phyloP scores from a whole-genome alignment of 2,113 vertebrate species.

The Grus americana region DNA sequence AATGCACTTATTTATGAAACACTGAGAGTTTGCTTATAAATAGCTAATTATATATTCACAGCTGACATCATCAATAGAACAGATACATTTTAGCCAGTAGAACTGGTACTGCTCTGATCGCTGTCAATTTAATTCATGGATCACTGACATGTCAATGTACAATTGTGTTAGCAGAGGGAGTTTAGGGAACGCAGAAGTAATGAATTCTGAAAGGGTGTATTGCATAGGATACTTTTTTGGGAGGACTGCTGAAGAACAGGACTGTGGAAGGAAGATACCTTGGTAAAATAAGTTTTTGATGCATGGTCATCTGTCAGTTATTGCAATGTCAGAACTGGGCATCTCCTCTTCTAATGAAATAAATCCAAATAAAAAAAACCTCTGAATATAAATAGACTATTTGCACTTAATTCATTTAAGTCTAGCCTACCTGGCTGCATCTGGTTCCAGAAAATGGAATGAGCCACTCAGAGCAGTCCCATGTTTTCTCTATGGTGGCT shows the following conservation, averaged over 20 bases:
- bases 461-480: not conserved
- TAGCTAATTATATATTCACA: conserved; percentile 11
- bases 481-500: not conserved
- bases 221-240: not conserved
- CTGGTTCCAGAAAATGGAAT: not conserved
- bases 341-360: not conserved
- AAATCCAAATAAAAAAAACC: not conserved
- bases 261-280: not conserved
- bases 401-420: not conserved
- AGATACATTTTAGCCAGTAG: not conserved
- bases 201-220: not conserved
- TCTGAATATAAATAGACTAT: not conserved
- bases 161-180: conserved; percentile 28
- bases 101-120: not conserved
- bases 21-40: not conserved
- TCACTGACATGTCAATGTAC: conserved; percentile 4
- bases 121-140: conserved; percentile 50
- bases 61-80: not conserved
- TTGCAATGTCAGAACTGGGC: not conserved
- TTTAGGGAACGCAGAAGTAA: conserved; percentile 6
- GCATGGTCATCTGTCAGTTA: not conserved
- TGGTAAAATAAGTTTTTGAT: not conserved
- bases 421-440: not conserved
- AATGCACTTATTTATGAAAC: not conserved
- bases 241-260: not conserved